A percentile compares a stretch with the other conserved stretches of the same genome.
These are phyloP conservation scores for Ormyrus thymus DNA, from an alignment of 2,888 invertebrate species.

Conservation along the genomic window DNA sequence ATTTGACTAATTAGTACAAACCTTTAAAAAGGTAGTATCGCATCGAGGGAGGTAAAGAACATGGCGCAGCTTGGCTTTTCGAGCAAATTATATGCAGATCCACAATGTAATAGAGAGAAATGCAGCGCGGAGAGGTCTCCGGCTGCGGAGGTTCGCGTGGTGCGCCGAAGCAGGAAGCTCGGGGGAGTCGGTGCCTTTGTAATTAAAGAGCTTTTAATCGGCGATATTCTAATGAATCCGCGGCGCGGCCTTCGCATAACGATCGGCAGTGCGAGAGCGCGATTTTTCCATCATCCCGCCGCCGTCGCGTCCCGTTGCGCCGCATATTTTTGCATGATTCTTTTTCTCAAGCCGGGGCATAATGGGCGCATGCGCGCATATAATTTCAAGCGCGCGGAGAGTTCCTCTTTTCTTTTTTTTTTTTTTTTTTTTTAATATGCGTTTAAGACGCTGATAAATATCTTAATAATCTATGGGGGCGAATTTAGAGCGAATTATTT, in stretches of 20 bases:
- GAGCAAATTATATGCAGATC: background rate
- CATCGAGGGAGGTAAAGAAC: too few relatives aligned
- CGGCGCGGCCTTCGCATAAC: constrained; percentile 62
- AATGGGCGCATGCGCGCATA: constrained; percentile 27
- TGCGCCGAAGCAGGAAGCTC: constrained; percentile 30
- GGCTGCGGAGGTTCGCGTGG: constrained; percentile 6
- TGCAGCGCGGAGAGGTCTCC: background rate
- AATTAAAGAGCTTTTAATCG: constrained; percentile 70
- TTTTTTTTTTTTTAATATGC: constrained; percentile 46
- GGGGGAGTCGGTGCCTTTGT: constrained; percentile 61
- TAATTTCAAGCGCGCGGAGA: constrained; percentile 13
- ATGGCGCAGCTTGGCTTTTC: too few relatives aligned
- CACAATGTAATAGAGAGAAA: background rate
- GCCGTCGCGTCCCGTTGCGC: constrained; percentile 22
- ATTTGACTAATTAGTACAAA: too few relatives aligned
- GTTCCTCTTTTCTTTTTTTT: background rate
- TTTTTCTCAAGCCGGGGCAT: constrained; percentile 11
- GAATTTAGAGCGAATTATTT: constrained; percentile 34
- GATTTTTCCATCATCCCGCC: constrained; percentile 48
- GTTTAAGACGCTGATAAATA: constrained; percentile 46
- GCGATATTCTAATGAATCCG: constrained; percentile 69
- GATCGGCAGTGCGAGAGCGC: constrained; percentile 58
- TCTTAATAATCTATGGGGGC: constrained; percentile 49
- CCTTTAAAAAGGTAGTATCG: too few relatives aligned
- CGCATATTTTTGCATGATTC: constrained; percentile 52